Conservation (phyloP, 2,888 invertebrate species). For the Chesias legatella region DNA sequence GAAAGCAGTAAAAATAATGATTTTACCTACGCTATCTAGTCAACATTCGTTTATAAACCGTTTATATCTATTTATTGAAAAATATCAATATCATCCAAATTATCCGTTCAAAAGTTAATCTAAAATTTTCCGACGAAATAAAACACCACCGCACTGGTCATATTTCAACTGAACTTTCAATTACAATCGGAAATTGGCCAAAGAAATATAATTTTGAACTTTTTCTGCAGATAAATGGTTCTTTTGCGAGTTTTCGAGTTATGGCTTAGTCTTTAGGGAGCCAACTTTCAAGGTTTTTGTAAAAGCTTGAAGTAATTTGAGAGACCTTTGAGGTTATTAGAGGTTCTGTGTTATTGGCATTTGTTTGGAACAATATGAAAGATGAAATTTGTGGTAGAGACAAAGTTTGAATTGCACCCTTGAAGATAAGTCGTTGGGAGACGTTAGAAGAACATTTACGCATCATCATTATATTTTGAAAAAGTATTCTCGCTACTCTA, state of each 20-base stretch:
- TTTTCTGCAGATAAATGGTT: slow-evolving; percentile 46
- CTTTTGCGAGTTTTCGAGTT: slow-evolving; percentile 45
- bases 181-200: slow-evolving; percentile 43
- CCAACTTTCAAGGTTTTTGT: slow-evolving; percentile 36
- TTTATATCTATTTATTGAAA: too few species aligned
- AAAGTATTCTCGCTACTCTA: too few species aligned
- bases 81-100: too few species aligned
- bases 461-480: too few species aligned
- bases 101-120: too few species aligned
- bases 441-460: too few species aligned
- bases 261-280: slow-evolving; percentile 33
- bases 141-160: slow-evolving; percentile 22
- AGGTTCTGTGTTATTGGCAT: slow-evolving; percentile 14
- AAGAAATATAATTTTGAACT: slow-evolving; percentile 48
- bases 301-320: slow-evolving; percentile 19
- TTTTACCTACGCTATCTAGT: too few species aligned
- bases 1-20: too few species aligned
- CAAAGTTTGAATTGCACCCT: background rate
- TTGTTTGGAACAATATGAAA: slow-evolving; percentile 10
- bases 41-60: too few species aligned
- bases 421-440: too few species aligned
- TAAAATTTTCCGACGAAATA: slow-evolving; percentile 5
- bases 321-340: slow-evolving; percentile 15
- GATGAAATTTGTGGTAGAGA: background rate
- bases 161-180: slow-evolving; percentile 41